These are phyloP conservation scores for Archilochus colubris DNA, from an alignment of 2,113 vertebrate species.

Conservation along the genomic window DNA sequence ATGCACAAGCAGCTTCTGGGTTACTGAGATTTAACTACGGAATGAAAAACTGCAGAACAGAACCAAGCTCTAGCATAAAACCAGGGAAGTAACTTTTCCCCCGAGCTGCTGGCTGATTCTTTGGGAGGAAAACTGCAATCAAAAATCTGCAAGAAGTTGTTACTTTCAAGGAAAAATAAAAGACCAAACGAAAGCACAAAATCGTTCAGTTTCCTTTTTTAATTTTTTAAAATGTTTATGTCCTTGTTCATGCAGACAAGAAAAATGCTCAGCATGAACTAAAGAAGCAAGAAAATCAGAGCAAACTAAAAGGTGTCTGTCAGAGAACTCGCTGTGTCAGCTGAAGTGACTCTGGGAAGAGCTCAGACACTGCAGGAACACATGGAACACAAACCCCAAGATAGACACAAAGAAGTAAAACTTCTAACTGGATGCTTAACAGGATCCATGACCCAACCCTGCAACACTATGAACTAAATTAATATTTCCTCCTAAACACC, in stretches of 20 bases:
- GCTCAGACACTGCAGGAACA: rapidly evolving
- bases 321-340: background rate
- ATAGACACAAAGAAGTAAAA: background rate
- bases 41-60: background rate
- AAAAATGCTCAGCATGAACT: rapidly evolving
- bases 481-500: rapidly evolving
- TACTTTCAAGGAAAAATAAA: background rate
- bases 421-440: background rate
- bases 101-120: rapidly evolving
- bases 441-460: rapidly evolving
- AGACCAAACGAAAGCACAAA: background rate
- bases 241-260: background rate
- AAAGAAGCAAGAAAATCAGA: rapidly evolving
- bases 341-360: background rate
- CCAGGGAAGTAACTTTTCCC: background rate
- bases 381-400: background rate
- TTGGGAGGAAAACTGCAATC: background rate
- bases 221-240: background rate
- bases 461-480: rapidly evolving
- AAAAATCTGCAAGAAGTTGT: background rate
- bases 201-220: rapidly evolving
- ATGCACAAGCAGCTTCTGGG: background rate
- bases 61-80: background rate
- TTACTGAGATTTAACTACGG: background rate
- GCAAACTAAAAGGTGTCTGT: background rate